These are phyloP conservation scores for Salvelinus fontinalis DNA, from an alignment of 2,113 vertebrate genomes.

Conservation along the genomic window DNA sequence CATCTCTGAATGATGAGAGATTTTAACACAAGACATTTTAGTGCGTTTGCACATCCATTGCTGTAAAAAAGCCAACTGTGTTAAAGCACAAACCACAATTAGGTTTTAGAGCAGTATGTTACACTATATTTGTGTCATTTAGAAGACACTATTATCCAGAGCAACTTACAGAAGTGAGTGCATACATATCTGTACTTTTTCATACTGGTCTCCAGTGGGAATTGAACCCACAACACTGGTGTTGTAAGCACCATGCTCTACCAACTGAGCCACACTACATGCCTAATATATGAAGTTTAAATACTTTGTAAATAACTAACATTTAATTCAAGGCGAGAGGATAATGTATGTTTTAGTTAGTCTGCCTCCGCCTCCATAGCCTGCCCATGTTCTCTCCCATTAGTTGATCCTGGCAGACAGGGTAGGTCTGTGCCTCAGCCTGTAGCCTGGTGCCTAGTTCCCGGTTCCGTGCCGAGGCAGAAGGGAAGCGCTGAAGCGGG, in stretches of 20 bases:
- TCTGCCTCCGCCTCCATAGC: not conserved
- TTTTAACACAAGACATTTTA: not conserved
- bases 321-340: not conserved
- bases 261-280: too few species aligned
- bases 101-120: not conserved
- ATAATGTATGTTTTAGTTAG: not conserved
- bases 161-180: too few species aligned
- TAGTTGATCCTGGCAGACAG: conserved; percentile 56
- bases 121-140: too few species aligned
- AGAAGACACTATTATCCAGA: too few species aligned
- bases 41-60: not conserved
- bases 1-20: not conserved
- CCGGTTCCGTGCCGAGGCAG: conserved; percentile 25
- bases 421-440: conserved; percentile 33
- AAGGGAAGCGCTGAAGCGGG: conserved; percentile 57
- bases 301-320: not conserved
- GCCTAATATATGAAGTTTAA: not conserved
- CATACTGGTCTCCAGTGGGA: too few species aligned
- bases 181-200: too few species aligned
- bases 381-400: conserved; percentile 30
- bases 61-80: not conserved
- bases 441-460: conserved; percentile 2
- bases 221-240: too few species aligned
- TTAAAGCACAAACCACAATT: not conserved
- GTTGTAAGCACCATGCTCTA: too few species aligned